Base-by-base conservation (phyloP, 2,888 invertebrate species). In the Ganaspis brasiliensis region DNA sequence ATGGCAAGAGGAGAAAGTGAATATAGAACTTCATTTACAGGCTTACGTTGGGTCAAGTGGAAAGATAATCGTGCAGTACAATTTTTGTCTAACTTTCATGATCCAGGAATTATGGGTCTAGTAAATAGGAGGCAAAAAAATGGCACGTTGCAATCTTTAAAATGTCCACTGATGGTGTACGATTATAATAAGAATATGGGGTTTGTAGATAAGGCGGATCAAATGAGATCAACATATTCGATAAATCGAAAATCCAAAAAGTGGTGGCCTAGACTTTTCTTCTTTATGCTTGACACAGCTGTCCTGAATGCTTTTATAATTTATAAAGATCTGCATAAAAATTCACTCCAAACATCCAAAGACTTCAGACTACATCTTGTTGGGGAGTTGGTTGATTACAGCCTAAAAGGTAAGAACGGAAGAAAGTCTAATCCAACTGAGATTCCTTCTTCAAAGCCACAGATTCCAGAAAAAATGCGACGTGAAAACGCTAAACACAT, bases 11-110 rank as follows among this genome's bases (percentile, higher is more conserved):
- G 83, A 35, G 80, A 86, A 55, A 82, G 49, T 45, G 86, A 88
- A 78, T 83, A 63, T 79, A 80, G 76, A 10, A 77, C 61, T 24
- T 79, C 72, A 77, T 80, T 84, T 57, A 79, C 86, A 61, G 83
- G 83, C n/a, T 77, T 89, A 61, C 45, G 52, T 9, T 88, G 87
- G 77, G 85, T 86, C 85, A 87, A 86, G 81, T 85, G 87, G 74
- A 80, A 84, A 55, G 88, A 87, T 26, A 83, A 77, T 12, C 84
- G 86, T 78, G 31, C 78, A 31, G 84, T 84, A 14, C 77, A 76
- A 73, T 79, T 87, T n/a, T 75, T 79, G 70, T 83, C 82, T 55
- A 84, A 81, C 63, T 82, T 83, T 67, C 83, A 83, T 74, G 81
- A 85, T 74, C 82, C 85, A 59, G 55, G 21, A 77, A 52, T 79